phyloP scores from a whole-genome alignment of 2,888 invertebrate species.

The Cosmia trapezina region DNA sequence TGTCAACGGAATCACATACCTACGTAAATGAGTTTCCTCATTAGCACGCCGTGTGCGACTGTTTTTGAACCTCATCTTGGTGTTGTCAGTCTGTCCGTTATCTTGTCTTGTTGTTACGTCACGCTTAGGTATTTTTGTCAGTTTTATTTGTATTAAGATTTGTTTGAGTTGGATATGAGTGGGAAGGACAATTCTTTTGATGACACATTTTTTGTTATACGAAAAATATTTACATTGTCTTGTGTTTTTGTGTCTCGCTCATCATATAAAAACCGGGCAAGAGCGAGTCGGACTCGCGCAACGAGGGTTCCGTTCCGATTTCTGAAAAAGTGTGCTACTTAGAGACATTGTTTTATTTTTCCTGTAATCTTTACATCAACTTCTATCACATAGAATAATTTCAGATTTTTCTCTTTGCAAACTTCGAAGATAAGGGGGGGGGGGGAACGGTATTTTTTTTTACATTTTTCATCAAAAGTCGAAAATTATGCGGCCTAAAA shows the following conservation, averaged over 20 bases:
- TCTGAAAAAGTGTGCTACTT: too few relatives aligned
- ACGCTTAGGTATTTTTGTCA: slow-evolving; percentile 33
- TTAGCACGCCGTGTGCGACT: slow-evolving; percentile 55
- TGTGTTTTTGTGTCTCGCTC: slow-evolving; percentile 6
- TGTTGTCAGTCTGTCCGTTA: slow-evolving; percentile 29
- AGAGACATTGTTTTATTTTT: too few relatives aligned
- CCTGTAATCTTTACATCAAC: too few relatives aligned
- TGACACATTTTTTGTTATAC: neutral
- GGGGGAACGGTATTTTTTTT: too few relatives aligned
- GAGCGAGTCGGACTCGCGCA: too few relatives aligned
- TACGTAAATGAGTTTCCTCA: slow-evolving; percentile 70
- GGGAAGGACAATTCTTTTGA: slow-evolving; percentile 7
- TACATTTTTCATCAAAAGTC: too few relatives aligned
- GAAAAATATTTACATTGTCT: slow-evolving; percentile 21
- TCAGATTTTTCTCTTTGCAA: too few relatives aligned
- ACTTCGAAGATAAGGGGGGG: too few relatives aligned
- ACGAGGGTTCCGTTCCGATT: too few relatives aligned
- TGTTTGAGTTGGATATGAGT: slow-evolving; percentile 22
- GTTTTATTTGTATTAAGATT: slow-evolving; percentile 49
- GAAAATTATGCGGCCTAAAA: too few relatives aligned
- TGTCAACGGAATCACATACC: slow-evolving; percentile 37
- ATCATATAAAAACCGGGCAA: too few relatives aligned
- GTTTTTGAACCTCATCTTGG: slow-evolving; percentile 14
- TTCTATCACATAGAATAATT: too few relatives aligned
- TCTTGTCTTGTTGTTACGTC: slow-evolving; percentile 16